Base-by-base conservation (phyloP, 2,888 invertebrate species). In the Athetis lepigone region DNA sequence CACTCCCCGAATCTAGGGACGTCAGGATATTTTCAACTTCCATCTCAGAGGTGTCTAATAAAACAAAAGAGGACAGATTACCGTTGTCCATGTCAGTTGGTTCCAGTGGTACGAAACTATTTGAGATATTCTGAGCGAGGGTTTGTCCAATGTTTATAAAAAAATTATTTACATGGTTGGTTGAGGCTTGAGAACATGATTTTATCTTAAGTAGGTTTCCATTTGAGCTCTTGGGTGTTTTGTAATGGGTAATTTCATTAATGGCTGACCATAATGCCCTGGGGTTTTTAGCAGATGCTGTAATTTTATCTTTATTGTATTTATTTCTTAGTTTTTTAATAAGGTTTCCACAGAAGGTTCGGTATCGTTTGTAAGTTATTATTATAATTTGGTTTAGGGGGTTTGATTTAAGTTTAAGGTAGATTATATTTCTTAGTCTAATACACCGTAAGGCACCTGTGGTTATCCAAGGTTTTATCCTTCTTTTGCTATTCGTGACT, bases 351-450 rank as follows among this genome's bases (percentile, higher is more conserved):
- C 52, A 52, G 42, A 42, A 52, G 13, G 52, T 42, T 2, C 42
- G 27, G 18, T 52, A 52, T 19, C 52, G 40, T 33, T 8, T 27
- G 13, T 52, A 52, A n/a, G n/a, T n/a, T n/a, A n/a, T n/a, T n/a
- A n/a, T n/a, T n/a, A n/a, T 5, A 52, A 52, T 52, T 52, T 52
- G 52, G 27, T 52, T 52, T 21, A n/a, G 40, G 11, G 52, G 40
- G 52, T 52, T 29, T 6, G 51, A 19, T 40, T 51, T 51, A 0
- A 51, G 27, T 51, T 40, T 51, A 5, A 51, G 11, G 3, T 51
- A 40, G 18, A 51, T 51, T 16, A 11, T 13, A 27, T 40, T 51
- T 40, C 51, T 51, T 51, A 51, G 11, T 40, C 51, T 51, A 33
- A 47, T 47, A 47, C 47, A 47, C 33, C 33, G 29, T 13, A 47